Conservation (phyloP, 2,888 invertebrate genomes). For the Spodoptera exigua region DNA sequence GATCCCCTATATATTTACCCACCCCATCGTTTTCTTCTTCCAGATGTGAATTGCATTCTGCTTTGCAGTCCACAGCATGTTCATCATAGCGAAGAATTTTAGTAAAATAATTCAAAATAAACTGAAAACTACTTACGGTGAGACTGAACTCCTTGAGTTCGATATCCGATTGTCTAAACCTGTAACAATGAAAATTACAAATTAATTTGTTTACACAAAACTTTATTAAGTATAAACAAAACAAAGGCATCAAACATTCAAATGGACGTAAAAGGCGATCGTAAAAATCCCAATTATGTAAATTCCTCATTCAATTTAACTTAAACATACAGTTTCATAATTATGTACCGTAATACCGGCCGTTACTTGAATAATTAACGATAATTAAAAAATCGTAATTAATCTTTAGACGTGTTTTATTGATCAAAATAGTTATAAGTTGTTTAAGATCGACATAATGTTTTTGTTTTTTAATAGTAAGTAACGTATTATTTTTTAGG, state of each 20-base stretch:
- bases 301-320: conserved; percentile 32
- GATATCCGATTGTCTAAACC: conserved; percentile 86
- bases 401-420: conserved; percentile 23
- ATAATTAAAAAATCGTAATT: conserved; percentile 34
- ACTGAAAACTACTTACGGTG: conserved; percentile 78
- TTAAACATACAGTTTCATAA: conserved; percentile 38
- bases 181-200: conserved; percentile 71
- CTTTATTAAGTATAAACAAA: no score
- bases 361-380: conserved; percentile 36
- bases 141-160: conserved; percentile 83
- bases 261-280: conserved; percentile 27
- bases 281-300: conserved; percentile 44
- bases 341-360: conserved; percentile 17
- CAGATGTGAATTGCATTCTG: no score
- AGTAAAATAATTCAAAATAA: conserved; percentile 11
- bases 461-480: no score
- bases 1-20: no score
- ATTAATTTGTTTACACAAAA: conserved; percentile 20
- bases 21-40: no score
- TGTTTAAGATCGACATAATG: conserved; percentile 4
- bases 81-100: no score
- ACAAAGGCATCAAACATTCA: conserved; percentile 24
- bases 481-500: no score
- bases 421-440: conserved; percentile 6
- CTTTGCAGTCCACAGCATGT: not conserved